Conservation (phyloP, 2,888 invertebrate genomes). For the Philereme vetulata region DNA sequence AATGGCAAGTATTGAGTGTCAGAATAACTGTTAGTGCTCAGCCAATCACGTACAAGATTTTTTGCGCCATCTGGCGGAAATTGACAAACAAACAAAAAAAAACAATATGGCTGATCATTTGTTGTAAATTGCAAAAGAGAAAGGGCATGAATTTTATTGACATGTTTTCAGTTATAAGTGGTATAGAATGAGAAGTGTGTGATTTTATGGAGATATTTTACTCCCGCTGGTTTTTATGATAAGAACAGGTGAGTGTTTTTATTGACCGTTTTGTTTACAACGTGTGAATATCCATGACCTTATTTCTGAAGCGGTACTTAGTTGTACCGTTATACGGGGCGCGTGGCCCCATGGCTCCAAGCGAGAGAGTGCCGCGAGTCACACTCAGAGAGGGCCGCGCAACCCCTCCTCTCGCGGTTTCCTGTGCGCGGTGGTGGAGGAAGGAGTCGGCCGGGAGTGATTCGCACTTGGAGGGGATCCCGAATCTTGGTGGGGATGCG, state of each 20-base stretch:
- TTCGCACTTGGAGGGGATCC: slow-evolving; percentile 83
- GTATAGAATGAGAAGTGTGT: slow-evolving; percentile 31
- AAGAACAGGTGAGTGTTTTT: slow-evolving; percentile 54
- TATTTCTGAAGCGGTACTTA: slow-evolving; percentile 78
- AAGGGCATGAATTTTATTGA: slow-evolving; percentile 50
- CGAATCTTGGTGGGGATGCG: slow-evolving; percentile 82
- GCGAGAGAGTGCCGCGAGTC: slow-evolving; percentile 65
- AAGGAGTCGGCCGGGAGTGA: slow-evolving; percentile 82
- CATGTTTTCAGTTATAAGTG: slow-evolving; percentile 42
- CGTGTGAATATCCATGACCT: slow-evolving; percentile 76
- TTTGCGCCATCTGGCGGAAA: slow-evolving; percentile 68
- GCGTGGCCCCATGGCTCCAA: slow-evolving; percentile 70
- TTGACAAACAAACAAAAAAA: slow-evolving; percentile 47
- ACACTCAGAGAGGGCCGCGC: slow-evolving; percentile 47
- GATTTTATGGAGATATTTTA: slow-evolving; percentile 16
- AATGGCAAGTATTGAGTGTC: too few relatives aligned
- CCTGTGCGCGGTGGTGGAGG: slow-evolving; percentile 75
- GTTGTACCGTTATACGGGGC: slow-evolving; percentile 76
- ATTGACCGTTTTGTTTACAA: slow-evolving; percentile 55
- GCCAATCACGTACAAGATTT: slow-evolving; percentile 53
- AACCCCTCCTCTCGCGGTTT: slow-evolving; percentile 80
- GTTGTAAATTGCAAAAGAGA: slow-evolving; percentile 64
- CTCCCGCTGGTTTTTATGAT: slow-evolving; percentile 18
- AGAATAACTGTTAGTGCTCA: neutral
- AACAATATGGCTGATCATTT: slow-evolving; percentile 76